Conservation (phyloP, 2,888 invertebrate genomes). For the Chrysolina oricalcia region DNA sequence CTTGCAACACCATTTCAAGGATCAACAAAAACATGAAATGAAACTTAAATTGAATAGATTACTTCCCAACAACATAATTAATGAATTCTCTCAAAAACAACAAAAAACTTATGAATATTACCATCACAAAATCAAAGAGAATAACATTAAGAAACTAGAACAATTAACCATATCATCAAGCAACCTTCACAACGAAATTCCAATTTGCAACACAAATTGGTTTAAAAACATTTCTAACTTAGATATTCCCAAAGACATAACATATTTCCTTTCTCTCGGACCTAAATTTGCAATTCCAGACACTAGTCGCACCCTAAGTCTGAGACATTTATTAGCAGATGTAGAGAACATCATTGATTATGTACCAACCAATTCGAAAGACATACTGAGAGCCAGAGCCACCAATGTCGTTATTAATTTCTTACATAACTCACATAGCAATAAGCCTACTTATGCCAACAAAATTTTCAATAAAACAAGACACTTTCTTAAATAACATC, state of each 20-base stretch:
- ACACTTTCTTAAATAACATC: too few species aligned
- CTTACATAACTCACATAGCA: too few species aligned
- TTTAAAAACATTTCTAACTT: background rate
- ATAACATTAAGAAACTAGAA: background rate
- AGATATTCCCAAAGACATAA: background rate
- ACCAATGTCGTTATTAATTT: too few species aligned
- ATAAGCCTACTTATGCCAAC: too few species aligned
- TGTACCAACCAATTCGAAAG: too few species aligned
- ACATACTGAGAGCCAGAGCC: too few species aligned
- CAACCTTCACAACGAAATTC: background rate
- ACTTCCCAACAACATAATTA: background rate
- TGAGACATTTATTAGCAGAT: too few species aligned
- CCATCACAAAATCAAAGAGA: background rate
- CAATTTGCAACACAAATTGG: background rate
- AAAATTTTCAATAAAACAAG: too few species aligned
- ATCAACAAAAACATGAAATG: background rate
- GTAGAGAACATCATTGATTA: too few species aligned
- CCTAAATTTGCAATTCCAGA: constrained; percentile 61
- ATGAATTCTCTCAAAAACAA: background rate
- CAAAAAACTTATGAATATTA: too few species aligned
- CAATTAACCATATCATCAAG: background rate
- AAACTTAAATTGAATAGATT: background rate
- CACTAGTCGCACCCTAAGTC: too few species aligned
- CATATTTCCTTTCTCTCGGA: background rate
- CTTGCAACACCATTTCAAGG: background rate